Evolutionary conservation across 1,140 invertebrate species (phyloP).

Genomic region (Schlechtendalia chinensis): DNA sequence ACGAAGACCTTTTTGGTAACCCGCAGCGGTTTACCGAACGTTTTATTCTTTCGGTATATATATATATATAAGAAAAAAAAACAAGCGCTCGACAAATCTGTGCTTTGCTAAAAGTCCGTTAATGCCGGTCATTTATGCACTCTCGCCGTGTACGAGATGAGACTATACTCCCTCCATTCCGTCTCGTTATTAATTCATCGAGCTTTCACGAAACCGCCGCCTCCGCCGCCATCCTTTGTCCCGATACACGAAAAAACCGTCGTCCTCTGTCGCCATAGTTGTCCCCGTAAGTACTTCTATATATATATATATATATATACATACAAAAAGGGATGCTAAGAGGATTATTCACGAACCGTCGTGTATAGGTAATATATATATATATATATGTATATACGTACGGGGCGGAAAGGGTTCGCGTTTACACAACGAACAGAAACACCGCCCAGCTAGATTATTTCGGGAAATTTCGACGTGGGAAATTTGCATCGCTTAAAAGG

Average conservation of each 20-base stretch:
- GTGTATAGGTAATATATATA: too few species aligned
- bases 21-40: too few species aligned
- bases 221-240: neutral
- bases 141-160: neutral
- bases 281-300: neutral
- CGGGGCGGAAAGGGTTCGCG: neutral
- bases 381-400: neutral
- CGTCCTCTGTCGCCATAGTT: neutral
- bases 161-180: neutral
- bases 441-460: neutral
- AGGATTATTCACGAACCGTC: slow-evolving; percentile 23
- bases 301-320: too few species aligned
- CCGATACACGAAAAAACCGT: neutral
- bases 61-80: neutral
- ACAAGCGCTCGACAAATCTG: neutral
- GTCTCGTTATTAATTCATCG: slow-evolving; percentile 14
- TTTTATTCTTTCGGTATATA: too few species aligned
- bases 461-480: neutral
- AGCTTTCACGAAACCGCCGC: slow-evolving; percentile 14
- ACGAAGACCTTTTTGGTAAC: neutral
- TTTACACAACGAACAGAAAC: slow-evolving; percentile 16
- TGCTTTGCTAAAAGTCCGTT: neutral
- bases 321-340: slow-evolving; percentile 7
- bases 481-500: slow-evolving; percentile 14
- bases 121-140: slow-evolving; percentile 36